A percentile compares a stretch with the other conserved stretches of the same genome.
Evolutionary conservation across 2,888 invertebrate genomes (phyloP).

Genomic region (Ennomos fuscantarius): DNA sequence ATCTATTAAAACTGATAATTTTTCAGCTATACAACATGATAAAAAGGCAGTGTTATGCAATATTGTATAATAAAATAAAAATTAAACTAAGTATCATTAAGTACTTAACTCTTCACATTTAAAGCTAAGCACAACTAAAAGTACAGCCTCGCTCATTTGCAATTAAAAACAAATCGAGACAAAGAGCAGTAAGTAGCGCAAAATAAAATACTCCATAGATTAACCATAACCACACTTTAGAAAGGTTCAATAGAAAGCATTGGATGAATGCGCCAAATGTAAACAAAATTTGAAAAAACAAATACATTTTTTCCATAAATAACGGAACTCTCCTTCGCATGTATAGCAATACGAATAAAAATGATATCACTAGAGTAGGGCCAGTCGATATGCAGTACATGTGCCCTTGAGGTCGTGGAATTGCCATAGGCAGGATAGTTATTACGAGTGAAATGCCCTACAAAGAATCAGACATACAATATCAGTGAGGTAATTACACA

Average conservation of each 20-base stretch:
- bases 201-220: constrained; percentile 75
- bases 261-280: constrained; percentile 79
- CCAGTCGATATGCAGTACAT: constrained; percentile 81
- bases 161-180: constrained; percentile 74
- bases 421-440: constrained; percentile 60
- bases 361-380: constrained; percentile 74
- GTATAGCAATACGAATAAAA: constrained; percentile 73
- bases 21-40: too few species aligned
- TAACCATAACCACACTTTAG: constrained; percentile 73
- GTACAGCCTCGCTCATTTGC: constrained; percentile 81
- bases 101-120: constrained; percentile 2
- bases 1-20: too few species aligned
- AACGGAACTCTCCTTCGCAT: constrained; percentile 72
- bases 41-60: too few species aligned
- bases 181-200: constrained; percentile 65
- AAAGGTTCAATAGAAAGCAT: constrained; percentile 74
- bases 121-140: constrained; percentile 72
- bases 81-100: too few species aligned
- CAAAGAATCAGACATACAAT: constrained; percentile 51
- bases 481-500: constrained; percentile 13
- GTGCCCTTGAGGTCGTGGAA: constrained; percentile 71
- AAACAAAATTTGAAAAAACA: constrained; percentile 80
- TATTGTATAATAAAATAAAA: too few species aligned
- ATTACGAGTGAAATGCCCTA: constrained; percentile 70
- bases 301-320: constrained; percentile 81